Evolutionary conservation across 1,140 invertebrate species (phyloP), one percentile per base, ranked within the genome.

Genomic region (Drosophila lowei): DNA sequence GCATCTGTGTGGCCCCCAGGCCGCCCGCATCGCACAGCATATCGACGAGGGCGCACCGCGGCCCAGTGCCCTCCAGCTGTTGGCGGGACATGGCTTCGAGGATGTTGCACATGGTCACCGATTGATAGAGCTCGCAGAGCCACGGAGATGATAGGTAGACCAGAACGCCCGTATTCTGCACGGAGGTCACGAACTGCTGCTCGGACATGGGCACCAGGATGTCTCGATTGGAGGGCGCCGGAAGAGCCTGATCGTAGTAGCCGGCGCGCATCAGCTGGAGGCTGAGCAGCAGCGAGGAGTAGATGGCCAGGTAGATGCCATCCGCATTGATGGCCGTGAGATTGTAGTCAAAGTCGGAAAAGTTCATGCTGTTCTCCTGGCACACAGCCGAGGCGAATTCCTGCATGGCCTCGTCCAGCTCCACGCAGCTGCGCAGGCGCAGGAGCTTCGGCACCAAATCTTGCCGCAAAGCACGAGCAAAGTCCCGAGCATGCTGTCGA

Each of bases 271-370:
- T 94, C 4, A 98, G 93, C 88, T 96, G 96, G 13, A 98, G 91
- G 90, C 97, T 97, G 0, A 99, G 92, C 38, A 97, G 91, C 16
- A 99, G 92, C 1, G 96, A 95, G 2, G 96, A 94, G 86, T 97
- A 97, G 0, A 96, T 97, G 1, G 97, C 96, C 54, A 98, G 92
- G 91, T 99, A 99, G 50, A 99, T 96, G 50, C 97, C 97, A 93
- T 99, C 97, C 18, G 97, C 97, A 92, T 99, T 99, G 92, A 98
- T 96, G 47, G 98, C 97, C 21, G 96, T 96, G 3, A 95, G 92
- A 92, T 64, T 94, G 93, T 61, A 93, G 92, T 92, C 94, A 91
- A 48, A 91, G 38, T 91, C 90, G 9, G 85, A 91, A 49, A 81
- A 90, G 30, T 84, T 92, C 77, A 89, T 84, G 92, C 92, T 54